Evolutionary conservation across 2,888 invertebrate genomes (phyloP).

Genomic region (Pyrocoelia pectoralis): DNA sequence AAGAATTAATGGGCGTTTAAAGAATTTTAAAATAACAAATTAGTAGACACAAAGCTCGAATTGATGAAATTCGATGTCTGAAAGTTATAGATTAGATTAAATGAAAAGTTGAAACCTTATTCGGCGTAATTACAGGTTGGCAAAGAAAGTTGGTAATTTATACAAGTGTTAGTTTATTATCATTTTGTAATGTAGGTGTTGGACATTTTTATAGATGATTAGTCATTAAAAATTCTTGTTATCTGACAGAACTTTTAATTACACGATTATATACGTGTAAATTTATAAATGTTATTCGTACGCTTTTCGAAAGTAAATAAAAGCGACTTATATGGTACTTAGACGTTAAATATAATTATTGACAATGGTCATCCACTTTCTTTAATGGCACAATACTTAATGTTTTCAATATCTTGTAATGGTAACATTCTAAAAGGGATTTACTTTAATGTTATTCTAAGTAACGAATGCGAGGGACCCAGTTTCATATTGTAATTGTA

Average conservation of each 20-base stretch:
- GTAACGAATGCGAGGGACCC: background rate
- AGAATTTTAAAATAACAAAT: background rate
- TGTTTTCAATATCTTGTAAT: slow-evolving; percentile 1
- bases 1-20: too few species aligned
- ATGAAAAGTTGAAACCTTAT: background rate
- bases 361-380: slow-evolving; percentile 9
- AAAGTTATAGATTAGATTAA: background rate
- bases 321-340: background rate
- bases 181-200: slow-evolving; percentile 8
- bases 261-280: background rate
- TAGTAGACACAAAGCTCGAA: too few species aligned
- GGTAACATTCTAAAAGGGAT: slow-evolving; percentile 2
- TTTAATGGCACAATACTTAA: slow-evolving; percentile 4
- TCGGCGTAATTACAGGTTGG: slow-evolving; percentile 9
- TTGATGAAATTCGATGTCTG: background rate
- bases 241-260: slow-evolving; percentile 2
- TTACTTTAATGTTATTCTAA: slow-evolving; percentile 6
- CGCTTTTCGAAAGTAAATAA: slow-evolving; percentile 9
- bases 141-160: slow-evolving; percentile 9
- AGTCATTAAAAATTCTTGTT: slow-evolving; percentile 9
- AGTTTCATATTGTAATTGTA: slow-evolving; percentile 3
- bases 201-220: slow-evolving; percentile 4
- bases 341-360: background rate
- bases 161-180: slow-evolving; percentile 9
- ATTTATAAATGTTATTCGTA: background rate